Base-by-base conservation (phyloP, 2,797 vertebrate species). In the Pitangus sulphuratus region DNA sequence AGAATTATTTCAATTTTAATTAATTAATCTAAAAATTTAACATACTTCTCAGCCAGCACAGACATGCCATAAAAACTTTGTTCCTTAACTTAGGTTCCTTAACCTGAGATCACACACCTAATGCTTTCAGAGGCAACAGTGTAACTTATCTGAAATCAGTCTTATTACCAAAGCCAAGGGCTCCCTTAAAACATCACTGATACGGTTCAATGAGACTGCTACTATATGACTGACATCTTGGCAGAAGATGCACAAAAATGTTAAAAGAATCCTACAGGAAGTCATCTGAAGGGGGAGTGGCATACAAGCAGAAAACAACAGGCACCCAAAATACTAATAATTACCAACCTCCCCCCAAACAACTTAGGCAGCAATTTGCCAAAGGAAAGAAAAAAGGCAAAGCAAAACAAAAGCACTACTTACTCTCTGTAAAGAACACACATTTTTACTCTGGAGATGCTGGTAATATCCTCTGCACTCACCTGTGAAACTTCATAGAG, bases 401-500 rank as follows among this genome's bases (percentile, higher is more conserved):
- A 65, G 72, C 89, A 90, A 90, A 95, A 93, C 87, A 91, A 95
- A 96, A 97, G 93, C 82, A 90, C 94, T 94, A 91, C 48, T 89
- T 92, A 83, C 71, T 93, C 84, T 94, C 89, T 62, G 87, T 48
- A 95, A 76, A 87, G 45, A 86, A 90, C 80, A 97, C 80, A 96
- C 80, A 97, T 96, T 96, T 95, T 92, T 93, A 90, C 71, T 90
- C 72, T 77, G 79, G 42, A 82, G 89, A 82, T 89, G 87, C 91
- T 91, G 83, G 79, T 53, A 93, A 88, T 79, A 93, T 95, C 95
- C 93, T 95, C 95, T 91, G 96, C 97, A 98, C 99, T 99, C 98
- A 99, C 99, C 99, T 99, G 99, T 97, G 99, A 99, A 97, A 99
- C 99, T 99, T 99, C 99, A 96, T 99, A 99, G 45, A 99, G 99